Base-by-base conservation (phyloP, 2,113 vertebrate genomes). In the Cyprinus carpio region DNA sequence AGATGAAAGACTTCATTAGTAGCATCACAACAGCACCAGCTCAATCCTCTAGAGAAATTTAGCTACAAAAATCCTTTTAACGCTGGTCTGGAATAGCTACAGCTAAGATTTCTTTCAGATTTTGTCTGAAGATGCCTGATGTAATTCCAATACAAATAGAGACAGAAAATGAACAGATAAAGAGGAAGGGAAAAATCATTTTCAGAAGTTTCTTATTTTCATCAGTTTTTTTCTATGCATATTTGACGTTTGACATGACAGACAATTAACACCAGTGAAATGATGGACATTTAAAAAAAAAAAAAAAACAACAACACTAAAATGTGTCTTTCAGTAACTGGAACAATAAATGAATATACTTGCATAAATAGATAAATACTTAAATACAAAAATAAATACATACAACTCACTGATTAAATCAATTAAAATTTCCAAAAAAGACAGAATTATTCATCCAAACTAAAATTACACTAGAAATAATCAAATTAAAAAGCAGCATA, bases 1-100 rank as follows among this genome's bases (percentile, higher is more conserved):
- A 10, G 2, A 51, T 67, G 60, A 81, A 67, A 81, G 25, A 81
- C 79, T 23, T 81, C 40, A 81, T 81, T 81, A 81, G 60, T 67
- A 46, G 43, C 15, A 9, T 10, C 25, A 69, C 60, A 69, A 67
- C 79, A 69, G 60, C 40, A 8, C 18, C n/a, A 31, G 62, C 79
- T 51, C 62, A 69, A 65, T 51, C 62, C 79, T 51, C 60, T 18
- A 49, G 62, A 81, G 79, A 51, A 49, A 20, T 23, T 65, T 16
- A 64, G 34, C 76, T 46, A 64, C 58, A 46, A 46, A 79, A 80
- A 80, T 64, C 37, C n/a, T 46, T 64, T 80, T 80, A 80, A 29
- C 2, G 13, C 8, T 2, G 4, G 34, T 20, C 20, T 79, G 54
- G 20, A 40, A 79, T 40, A 25, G 7, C 15, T 34, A 34, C 16